These are phyloP conservation scores for Pungitius pungitius DNA, from an alignment of 2,113 vertebrate species.

Conservation along the genomic window DNA sequence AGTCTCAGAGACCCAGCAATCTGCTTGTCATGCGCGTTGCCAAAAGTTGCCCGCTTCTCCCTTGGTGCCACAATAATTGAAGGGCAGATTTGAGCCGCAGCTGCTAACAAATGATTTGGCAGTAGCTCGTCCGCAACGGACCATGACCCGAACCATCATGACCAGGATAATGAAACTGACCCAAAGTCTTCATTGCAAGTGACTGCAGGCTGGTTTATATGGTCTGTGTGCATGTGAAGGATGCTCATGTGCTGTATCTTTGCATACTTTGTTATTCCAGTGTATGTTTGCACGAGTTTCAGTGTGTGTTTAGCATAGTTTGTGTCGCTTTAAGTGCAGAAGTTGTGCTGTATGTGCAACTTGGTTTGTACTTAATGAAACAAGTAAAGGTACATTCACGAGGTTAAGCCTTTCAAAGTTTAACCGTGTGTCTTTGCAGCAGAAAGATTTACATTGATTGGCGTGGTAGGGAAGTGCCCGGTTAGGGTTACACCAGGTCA, in stretches of 20 bases:
- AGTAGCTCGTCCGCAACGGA: slow-evolving; percentile 41
- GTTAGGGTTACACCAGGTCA: slow-evolving; percentile 66
- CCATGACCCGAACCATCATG: slow-evolving; percentile 64
- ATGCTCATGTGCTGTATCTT: slow-evolving; percentile 4
- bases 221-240: slow-evolving; percentile 4
- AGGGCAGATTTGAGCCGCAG: slow-evolving; percentile 64
- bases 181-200: slow-evolving; percentile 47
- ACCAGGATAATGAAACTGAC: slow-evolving; percentile 56
- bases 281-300: neutral
- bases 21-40: slow-evolving; percentile 46
- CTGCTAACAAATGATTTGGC: slow-evolving; percentile 65
- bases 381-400: neutral
- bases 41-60: slow-evolving; percentile 46
- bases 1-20: slow-evolving; percentile 47
- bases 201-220: neutral
- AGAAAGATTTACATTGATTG: slow-evolving; percentile 25
- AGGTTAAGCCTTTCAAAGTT: neutral
- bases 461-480: slow-evolving; percentile 13
- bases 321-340: neutral
- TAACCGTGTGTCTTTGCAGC: neutral
- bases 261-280: neutral
- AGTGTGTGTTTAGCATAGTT: neutral
- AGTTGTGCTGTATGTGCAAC: neutral
- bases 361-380: neutral
- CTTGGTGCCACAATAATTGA: slow-evolving; percentile 72